Evolutionary conservation across 2,888 invertebrate species (phyloP).

Genomic region (Drosophila putrida): DNA sequence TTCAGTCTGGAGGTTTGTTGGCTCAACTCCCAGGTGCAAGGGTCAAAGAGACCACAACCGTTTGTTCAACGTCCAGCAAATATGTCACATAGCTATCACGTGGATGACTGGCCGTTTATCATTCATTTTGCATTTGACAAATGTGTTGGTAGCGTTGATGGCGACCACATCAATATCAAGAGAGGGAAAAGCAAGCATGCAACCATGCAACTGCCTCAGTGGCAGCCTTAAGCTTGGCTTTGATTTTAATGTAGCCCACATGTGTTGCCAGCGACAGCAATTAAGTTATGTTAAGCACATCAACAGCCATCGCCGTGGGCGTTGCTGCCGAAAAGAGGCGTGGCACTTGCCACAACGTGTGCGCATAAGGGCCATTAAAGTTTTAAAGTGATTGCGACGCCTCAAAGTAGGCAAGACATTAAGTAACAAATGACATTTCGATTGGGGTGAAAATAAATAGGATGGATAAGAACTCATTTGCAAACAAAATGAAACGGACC

Average conservation of each 20-base stretch:
- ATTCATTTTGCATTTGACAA: constrained; percentile 44
- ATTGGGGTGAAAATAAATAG: constrained; percentile 64
- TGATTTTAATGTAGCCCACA: constrained; percentile 67
- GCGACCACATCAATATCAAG: constrained; percentile 18
- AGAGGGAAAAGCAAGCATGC: background rate
- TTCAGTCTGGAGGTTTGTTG: constrained; percentile 4
- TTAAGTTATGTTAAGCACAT: constrained; percentile 62
- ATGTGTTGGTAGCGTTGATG: constrained; percentile 19
- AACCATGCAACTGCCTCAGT: constrained; percentile 7
- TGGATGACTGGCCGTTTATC: constrained; percentile 38
- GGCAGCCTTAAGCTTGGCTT: constrained; percentile 42
- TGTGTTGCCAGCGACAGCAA: constrained; percentile 59
- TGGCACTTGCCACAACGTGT: constrained; percentile 8
- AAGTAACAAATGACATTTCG: constrained; percentile 58
- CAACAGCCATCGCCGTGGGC: constrained; percentile 30
- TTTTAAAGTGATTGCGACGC: constrained; percentile 29
- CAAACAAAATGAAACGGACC: constrained; percentile 38
- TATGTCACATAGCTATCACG: constrained; percentile 29
- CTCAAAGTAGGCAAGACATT: constrained; percentile 27
- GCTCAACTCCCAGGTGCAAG: constrained; percentile 1
- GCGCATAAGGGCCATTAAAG: constrained; percentile 17
- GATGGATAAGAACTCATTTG: constrained; percentile 71
- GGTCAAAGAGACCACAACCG: constrained; percentile 32
- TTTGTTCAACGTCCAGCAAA: constrained; percentile 28
- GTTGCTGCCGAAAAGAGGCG: constrained; percentile 2